Evolutionary conservation across 2,797 vertebrate genomes (phyloP).

Genomic region (Rhinoraja longicauda): DNA sequence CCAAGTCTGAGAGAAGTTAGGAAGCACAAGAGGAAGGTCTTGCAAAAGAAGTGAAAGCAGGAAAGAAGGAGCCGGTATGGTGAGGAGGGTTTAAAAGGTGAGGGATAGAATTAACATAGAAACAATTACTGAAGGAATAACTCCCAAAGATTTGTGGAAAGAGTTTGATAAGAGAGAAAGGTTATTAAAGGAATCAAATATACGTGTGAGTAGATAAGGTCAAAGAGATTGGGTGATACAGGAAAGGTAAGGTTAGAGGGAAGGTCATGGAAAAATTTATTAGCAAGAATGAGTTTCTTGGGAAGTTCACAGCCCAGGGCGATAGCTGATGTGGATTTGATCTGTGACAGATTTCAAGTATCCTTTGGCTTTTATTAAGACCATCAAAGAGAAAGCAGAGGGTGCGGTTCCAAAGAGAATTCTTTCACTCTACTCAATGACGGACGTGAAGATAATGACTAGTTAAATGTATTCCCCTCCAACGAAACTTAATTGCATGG

Average conservation of each 20-base stretch:
- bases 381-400: not conserved
- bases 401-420: not conserved
- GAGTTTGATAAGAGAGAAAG: not conserved
- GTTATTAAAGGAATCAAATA: not conserved
- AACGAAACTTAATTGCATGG: constrained; percentile 4
- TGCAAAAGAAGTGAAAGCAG: not conserved
- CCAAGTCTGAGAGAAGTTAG: not conserved
- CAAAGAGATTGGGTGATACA: not conserved
- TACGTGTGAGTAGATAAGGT: not conserved
- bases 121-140: not conserved
- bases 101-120: too few relatives aligned
- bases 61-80: not conserved
- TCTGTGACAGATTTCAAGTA: not conserved
- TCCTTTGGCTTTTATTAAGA: not conserved
- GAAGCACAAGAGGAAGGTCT: not conserved
- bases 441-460: not conserved
- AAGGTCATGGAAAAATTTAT: not conserved
- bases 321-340: not conserved
- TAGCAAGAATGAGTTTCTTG: not conserved
- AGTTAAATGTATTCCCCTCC: not conserved
- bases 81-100: not conserved
- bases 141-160: not conserved
- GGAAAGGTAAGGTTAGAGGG: not conserved
- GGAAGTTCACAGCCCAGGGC: not conserved
- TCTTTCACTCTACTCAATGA: too few relatives aligned